Evolutionary conservation across 2,797 vertebrate species (phyloP), one percentile per base, ranked within the genome.

Genomic region (Lates japonicus): DNA sequence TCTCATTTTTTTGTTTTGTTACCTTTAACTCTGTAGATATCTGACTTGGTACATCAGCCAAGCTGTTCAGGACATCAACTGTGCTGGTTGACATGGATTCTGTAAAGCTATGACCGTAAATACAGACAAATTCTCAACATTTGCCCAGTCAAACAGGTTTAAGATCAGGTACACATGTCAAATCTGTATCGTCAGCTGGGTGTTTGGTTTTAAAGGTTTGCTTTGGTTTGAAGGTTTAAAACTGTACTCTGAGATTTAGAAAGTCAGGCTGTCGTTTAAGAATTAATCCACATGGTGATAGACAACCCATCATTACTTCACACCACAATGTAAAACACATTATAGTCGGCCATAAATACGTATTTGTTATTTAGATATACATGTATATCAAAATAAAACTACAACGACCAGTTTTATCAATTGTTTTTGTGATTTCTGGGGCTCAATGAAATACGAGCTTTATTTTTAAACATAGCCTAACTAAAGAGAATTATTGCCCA

Each of bases 21-120:
- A 98, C 98, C 97, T 99, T 99, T 63, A 99, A 94, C 87, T 98
- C 98, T 0, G 97, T 99, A 95, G 85, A 41, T 97, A 97, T 81
- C 98, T 94, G 52, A 74, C 12, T 7, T 95, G 86, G 94, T 97
- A 99, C 76, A 97, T 97, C 41, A 97, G 85, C 7, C 83, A 99
- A 92, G 4, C 77, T 86, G 4, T 83, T 93, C 33, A 99, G 93
- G 81, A 98, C 86, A 69, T 93, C 84, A 14, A 97, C 96, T 1
- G 97, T 99, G 85, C 93, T 92, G 55, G 85, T 97, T 99, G 80
- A 98, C 95, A 22, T 99, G 97, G 88, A 98, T 97, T 83, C 97
- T 96, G 93, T 97, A 99, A n/a, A 92, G 97, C 97, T 98, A 76
- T 31, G n/a, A 55, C 7, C 42, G 8, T 1, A 81, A 62, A 84